phyloP scores from a whole-genome alignment of 2,888 invertebrate genomes.

The Xylocampa areola region DNA sequence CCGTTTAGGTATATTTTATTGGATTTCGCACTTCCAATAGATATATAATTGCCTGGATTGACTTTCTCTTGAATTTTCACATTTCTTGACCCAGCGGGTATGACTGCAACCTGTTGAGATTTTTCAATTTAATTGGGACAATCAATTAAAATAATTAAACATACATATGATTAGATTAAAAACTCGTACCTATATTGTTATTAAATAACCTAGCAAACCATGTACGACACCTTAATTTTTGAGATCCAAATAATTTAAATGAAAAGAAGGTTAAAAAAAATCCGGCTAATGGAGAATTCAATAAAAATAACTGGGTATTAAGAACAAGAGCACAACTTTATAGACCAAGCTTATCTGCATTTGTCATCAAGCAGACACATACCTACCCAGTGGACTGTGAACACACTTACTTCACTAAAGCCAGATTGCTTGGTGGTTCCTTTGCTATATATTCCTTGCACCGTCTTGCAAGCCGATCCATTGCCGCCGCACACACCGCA shows the following conservation, averaged over 20 bases:
- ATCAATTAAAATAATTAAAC: not conserved
- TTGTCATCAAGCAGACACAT: too few relatives aligned
- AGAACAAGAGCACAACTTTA: too few relatives aligned
- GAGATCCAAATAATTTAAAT: too few relatives aligned
- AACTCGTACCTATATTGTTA: too few relatives aligned
- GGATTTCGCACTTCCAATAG: conserved; percentile 92
- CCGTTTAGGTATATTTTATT: conserved; percentile 94
- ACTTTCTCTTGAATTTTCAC: conserved; percentile 94
- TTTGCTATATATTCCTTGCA: conserved; percentile 93
- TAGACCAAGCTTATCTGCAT: too few relatives aligned
- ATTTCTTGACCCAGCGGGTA: conserved; percentile 94
- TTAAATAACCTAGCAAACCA: too few relatives aligned
- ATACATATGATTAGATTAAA: not conserved
- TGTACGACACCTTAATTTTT: too few relatives aligned
- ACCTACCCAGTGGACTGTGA: not conserved
- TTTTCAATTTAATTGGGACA: conserved; percentile 27
- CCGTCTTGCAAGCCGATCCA: conserved; percentile 94
- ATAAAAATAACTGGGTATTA: too few relatives aligned
- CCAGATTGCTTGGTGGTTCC: conserved; percentile 89
- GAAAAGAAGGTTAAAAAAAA: too few relatives aligned
- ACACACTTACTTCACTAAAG: conserved; percentile 88
- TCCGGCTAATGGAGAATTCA: too few relatives aligned
- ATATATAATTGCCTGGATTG: conserved; percentile 94
- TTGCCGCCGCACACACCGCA: conserved; percentile 96
- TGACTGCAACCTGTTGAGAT: conserved; percentile 90